These are phyloP conservation scores for Chromobotia macracanthus DNA, from an alignment of 2,797 vertebrate genomes.

Conservation along the genomic window DNA sequence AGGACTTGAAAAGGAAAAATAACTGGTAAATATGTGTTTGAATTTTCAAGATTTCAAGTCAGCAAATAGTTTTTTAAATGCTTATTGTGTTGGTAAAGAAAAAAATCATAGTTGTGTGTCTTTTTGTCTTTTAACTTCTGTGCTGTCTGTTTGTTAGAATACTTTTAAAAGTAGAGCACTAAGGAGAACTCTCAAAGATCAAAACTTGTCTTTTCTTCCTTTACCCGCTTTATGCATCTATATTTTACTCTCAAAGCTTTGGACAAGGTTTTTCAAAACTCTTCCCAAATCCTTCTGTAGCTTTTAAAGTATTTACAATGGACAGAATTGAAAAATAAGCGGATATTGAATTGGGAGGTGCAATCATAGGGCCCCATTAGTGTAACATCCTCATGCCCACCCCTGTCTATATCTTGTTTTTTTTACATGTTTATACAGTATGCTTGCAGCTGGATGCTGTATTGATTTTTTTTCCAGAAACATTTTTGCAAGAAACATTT, in stretches of 20 bases:
- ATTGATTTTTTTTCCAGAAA: background rate
- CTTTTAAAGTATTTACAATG: background rate
- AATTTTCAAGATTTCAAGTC: background rate
- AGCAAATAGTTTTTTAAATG: background rate
- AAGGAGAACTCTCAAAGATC: too few species aligned
- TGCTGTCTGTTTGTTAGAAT: too few species aligned
- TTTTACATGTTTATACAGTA: conserved; percentile 14
- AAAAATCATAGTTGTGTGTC: too few species aligned
- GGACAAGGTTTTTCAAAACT: background rate
- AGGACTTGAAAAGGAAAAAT: background rate
- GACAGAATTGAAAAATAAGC: background rate
- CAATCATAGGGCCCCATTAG: background rate
- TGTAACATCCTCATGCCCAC: conserved; percentile 16
- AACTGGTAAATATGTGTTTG: background rate
- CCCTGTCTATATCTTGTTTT: background rate
- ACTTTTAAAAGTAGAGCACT: too few species aligned
- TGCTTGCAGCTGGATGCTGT: conserved; percentile 2
- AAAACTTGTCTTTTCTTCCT: background rate
- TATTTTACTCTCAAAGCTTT: background rate
- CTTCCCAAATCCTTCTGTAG: background rate
- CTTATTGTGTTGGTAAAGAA: too few species aligned
- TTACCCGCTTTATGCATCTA: background rate
- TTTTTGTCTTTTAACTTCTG: too few species aligned
- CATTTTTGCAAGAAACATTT: background rate
- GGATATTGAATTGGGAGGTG: background rate